Base-by-base conservation (phyloP, 2,797 vertebrate species). In the Notolepis coatsorum region DNA sequence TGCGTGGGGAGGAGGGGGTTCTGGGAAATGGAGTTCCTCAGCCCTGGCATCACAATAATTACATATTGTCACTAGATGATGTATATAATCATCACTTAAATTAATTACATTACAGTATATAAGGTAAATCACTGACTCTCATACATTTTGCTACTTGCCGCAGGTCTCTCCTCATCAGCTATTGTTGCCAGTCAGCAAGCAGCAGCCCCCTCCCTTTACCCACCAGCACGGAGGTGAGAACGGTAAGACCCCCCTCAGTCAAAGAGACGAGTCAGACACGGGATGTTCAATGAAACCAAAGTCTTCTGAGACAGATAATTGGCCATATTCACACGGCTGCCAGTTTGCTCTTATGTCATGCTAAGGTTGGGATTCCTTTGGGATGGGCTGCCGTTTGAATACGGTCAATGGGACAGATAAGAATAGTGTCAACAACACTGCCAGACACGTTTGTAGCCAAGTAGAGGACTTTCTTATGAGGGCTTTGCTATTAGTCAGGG, bases 151-250 rank as follows among this genome's bases (percentile, higher is more conserved):
- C 71, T 46, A 61, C 63, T 60, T 39, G 4, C 39, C 53, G 7
- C 87, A 96, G 95, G 93, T 92, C 92, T 95, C 80, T 94, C 94
- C 41, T 96, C 94, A 68, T 94, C 94, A 88, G 95, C 95, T 89
- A 94, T 95, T 77, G 94, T 96, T 75, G 95, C 94, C 89, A 95
- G 95, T 92, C 95, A 95, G 87, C 95, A 96, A 86, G 93, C 94
- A 84, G 91, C 95, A 0, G 75, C 94, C 47, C 94, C 95, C 66
- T 95, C 93, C 58, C 90, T 95, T 3, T 95, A 95, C 73, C 95
- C 95, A 21, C 94, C 95, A 55, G 91, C 94, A 39, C 86, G 93
- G 92, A 97, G 95, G 95, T 97, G 95, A 96, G 93, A 96, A 88
- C 20, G 93, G 95, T 95, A 93, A 95, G 93, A 73, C 76, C 38